phyloP scores from a whole-genome alignment of 2,888 invertebrate species.

The Artemia sp. region DNA sequence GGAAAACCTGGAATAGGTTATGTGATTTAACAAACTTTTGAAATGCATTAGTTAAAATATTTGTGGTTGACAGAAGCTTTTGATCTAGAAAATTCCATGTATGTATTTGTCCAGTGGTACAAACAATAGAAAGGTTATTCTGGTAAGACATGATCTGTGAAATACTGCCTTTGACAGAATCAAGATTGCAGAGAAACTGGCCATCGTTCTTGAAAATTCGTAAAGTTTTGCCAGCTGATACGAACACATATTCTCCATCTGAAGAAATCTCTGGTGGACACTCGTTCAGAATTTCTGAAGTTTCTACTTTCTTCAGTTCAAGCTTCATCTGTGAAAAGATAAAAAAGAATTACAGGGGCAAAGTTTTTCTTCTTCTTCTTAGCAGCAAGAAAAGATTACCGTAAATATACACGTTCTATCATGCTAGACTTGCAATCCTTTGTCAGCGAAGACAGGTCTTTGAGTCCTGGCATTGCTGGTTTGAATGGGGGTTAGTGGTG shows the following conservation, averaged over 20 bases:
- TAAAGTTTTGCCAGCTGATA: not conserved
- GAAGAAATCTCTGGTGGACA: conserved; percentile 3
- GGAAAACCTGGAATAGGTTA: not conserved
- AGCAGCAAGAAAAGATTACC: no score
- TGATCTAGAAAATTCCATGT: conserved; percentile 5
- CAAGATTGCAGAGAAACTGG: conserved; percentile 2
- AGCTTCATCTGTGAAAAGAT: not conserved
- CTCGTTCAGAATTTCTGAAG: not conserved
- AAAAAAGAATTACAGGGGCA: no score
- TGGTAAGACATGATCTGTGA: not conserved
- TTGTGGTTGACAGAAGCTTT: not conserved
- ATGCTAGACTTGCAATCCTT: no score
- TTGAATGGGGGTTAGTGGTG: no score
- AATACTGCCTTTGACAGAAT: not conserved
- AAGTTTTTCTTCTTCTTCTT: no score
- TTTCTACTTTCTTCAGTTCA: conserved; percentile 6
- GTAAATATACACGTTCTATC: no score
- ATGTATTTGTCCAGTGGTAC: not conserved
- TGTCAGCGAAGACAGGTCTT: no score
- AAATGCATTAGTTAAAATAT: not conserved
- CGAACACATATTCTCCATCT: conserved; percentile 3
- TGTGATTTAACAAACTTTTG: not conserved
- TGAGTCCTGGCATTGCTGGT: no score
- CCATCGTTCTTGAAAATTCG: conserved; percentile 6
- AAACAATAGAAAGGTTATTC: not conserved